A percentile compares a stretch with the other conserved stretches of the same genome.
These are phyloP conservation scores for Enteromius afrohamiltoni DNA, from an alignment of 2,797 vertebrate genomes.

Conservation along the genomic window DNA sequence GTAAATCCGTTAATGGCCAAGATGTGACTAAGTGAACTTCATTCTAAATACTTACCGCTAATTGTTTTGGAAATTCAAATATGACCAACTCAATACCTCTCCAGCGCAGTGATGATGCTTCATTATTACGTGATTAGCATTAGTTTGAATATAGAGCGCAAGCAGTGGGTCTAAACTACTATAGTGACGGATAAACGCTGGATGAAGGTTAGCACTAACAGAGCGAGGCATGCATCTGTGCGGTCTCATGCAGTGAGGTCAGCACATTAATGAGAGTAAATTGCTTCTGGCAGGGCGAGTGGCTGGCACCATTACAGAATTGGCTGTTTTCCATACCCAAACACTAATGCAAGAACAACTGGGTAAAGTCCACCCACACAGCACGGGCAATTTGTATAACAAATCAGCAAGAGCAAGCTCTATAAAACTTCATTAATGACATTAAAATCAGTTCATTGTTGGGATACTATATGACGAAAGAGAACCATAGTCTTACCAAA, in stretches of 20 bases:
- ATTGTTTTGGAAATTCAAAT: neutral
- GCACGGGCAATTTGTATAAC: neutral
- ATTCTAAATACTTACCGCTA: neutral
- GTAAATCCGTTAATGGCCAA: slow-evolving; percentile 15
- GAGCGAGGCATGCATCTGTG: slow-evolving; percentile 4
- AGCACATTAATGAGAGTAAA: slow-evolving; percentile 41
- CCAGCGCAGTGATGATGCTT: neutral
- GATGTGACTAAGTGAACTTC: neutral
- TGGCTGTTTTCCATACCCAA: slow-evolving; percentile 11
- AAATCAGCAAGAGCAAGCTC: neutral
- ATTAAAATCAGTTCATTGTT: neutral
- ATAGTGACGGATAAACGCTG: neutral
- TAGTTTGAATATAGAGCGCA: neutral
- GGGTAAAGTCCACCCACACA: slow-evolving; percentile 18
- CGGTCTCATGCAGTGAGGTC: slow-evolving; percentile 34
- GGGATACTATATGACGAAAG: neutral
- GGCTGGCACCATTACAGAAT: slow-evolving; percentile 24
- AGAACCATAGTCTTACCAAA: neutral
- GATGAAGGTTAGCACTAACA: neutral
- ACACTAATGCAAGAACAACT: slow-evolving; percentile 20
- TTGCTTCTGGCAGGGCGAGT: slow-evolving; percentile 27
- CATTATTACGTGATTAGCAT: neutral
- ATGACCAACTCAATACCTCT: neutral
- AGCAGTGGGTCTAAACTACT: neutral
- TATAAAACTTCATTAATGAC: neutral